Base-by-base conservation (phyloP, 2,797 vertebrate species). In the Leptodactylus fallax region DNA sequence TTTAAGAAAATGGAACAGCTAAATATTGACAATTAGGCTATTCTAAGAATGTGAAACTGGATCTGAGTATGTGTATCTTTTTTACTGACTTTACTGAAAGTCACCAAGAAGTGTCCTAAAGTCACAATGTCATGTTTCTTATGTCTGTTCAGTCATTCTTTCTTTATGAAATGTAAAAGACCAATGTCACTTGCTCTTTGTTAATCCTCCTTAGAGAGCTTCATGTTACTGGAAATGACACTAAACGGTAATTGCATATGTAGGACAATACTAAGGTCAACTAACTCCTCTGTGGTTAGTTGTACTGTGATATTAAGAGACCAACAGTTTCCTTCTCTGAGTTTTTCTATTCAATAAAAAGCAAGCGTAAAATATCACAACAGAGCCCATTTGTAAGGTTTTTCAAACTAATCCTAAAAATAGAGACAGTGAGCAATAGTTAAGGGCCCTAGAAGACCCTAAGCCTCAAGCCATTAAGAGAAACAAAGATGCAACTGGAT, bases 161-260 rank as follows among this genome's bases (percentile, higher is more conserved):
- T 51, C 79, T 89, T 89, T 89, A 45, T 86, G 56, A 83, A 82
- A 89, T 85, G 88, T 85, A 86, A 86, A 83, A 89, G 88, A 83
- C 84, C 79, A 86, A 86, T 86, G 88, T 89, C 88, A 89, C 83
- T 89, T 79, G 71, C 69, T 85, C 83, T 86, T 89, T 86, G 79
- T 86, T 89, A 86, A 89, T 89, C 79, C 88, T 89, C 88, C 88
- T 89, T 89, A 71, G 88, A 89, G 88, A 89, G 88, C 84, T 83
- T 89, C 88, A 89, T 86, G 79, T 89, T 89, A 89, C 88, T 89
- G 88, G 83, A 89, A 89, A 86, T 89, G 88, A 86, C 88, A 89
- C 88, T 89, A 89, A 89, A 89, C 79, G 82, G 88, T 89, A 89
- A 89, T 89, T 89, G 88, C 88, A 89, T 89, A 89, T 79, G 71